These are phyloP conservation scores for Protodeltote pygarga DNA, from an alignment of 2,888 invertebrate species.

Conservation along the genomic window DNA sequence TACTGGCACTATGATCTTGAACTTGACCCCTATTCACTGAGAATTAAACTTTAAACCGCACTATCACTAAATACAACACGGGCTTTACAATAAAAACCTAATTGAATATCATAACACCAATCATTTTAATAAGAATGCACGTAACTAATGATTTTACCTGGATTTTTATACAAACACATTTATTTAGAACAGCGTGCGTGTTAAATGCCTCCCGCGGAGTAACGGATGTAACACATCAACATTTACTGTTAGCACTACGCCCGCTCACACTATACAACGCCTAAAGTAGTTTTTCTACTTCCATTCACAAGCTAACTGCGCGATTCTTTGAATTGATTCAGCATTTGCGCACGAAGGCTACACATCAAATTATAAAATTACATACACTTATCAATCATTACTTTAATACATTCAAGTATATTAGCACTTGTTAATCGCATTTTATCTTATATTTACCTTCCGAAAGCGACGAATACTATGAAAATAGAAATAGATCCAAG, in stretches of 20 bases:
- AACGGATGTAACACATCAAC: conserved; percentile 73
- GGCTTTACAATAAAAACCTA: no score
- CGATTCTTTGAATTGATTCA: conserved; percentile 50
- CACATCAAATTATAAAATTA: conserved; percentile 13
- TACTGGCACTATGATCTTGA: no score
- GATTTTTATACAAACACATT: conserved; percentile 29
- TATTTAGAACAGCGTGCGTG: conserved; percentile 37
- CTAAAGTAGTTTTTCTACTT: conserved; percentile 72
- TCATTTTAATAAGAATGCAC: conserved; percentile 9
- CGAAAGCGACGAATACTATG: conserved; percentile 28
- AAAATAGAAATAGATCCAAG: conserved; percentile 35
- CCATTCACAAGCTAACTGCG: conserved; percentile 56
- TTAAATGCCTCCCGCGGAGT: conserved; percentile 63
- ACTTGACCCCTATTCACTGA: no score
- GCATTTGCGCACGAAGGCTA: conserved; percentile 42
- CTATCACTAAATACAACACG: no score
- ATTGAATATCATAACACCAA: no score
- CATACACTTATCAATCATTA: neutral
- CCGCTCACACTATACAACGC: conserved; percentile 53
- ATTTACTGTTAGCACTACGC: conserved; percentile 68
- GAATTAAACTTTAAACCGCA: no score
- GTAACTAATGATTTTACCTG: conserved; percentile 48
- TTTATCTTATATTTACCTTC: conserved; percentile 43
- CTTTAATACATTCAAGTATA: neutral
- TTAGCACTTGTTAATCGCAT: neutral